These are phyloP conservation scores for Nymphalis c-album DNA, from an alignment of 2,888 invertebrate species.

Conservation along the genomic window DNA sequence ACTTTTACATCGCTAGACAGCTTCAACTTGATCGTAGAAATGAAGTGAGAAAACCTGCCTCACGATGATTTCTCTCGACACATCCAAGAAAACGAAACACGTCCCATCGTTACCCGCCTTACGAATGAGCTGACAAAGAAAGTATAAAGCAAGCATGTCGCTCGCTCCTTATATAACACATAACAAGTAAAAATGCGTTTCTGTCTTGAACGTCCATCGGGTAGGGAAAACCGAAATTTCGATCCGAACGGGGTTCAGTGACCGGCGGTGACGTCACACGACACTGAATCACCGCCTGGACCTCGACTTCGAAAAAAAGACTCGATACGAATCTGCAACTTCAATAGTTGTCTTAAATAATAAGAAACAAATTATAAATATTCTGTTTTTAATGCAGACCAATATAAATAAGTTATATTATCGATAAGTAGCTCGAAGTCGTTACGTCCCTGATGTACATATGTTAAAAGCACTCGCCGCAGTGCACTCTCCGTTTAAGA, in stretches of 20 bases:
- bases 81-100: too few relatives aligned
- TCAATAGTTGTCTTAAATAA: background rate
- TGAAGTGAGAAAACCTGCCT: too few relatives aligned
- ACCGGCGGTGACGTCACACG: constrained; percentile 16
- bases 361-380: background rate
- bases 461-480: too few relatives aligned
- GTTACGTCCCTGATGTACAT: too few relatives aligned
- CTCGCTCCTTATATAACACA: background rate
- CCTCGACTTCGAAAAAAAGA: background rate
- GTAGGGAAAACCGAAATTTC: constrained; percentile 5
- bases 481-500: too few relatives aligned
- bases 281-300: constrained; percentile 2
- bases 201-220: background rate
- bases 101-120: too few relatives aligned
- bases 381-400: background rate
- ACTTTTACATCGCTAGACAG: too few relatives aligned
- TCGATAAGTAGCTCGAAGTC: too few relatives aligned
- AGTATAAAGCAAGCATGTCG: too few relatives aligned
- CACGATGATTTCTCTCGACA: too few relatives aligned
- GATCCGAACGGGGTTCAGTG: constrained; percentile 16
- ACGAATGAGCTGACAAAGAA: constrained; percentile 1
- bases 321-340: background rate
- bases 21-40: too few relatives aligned
- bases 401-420: too few relatives aligned
- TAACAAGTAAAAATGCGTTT: background rate